These are phyloP conservation scores for Chrysina gloriosa DNA, from an alignment of 2,888 invertebrate species.

Conservation along the genomic window DNA sequence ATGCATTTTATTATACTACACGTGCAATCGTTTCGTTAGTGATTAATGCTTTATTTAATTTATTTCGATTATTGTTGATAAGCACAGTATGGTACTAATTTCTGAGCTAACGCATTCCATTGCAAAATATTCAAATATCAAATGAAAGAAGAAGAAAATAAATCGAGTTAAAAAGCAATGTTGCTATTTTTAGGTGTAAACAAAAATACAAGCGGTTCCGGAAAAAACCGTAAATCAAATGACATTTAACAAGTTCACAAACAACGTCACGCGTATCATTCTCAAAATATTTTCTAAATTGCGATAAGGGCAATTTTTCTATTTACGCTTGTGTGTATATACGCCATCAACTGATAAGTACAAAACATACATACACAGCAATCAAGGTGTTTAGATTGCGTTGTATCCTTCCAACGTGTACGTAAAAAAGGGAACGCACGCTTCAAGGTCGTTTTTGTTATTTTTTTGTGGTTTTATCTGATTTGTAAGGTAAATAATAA, in stretches of 20 bases:
- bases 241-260: background rate
- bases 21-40: conserved; percentile 1
- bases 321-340: background rate
- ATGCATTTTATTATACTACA: background rate
- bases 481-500: background rate
- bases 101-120: background rate
- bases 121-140: background rate
- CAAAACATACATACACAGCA: background rate
- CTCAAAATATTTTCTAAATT: conserved; percentile 7
- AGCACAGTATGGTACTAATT: background rate
- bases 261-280: background rate
- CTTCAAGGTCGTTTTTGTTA: conserved; percentile 23
- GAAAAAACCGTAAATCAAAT: conserved; percentile 12
- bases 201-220: background rate
- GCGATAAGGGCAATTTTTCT: background rate
- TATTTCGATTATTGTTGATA: background rate
- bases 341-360: conserved; percentile 6
- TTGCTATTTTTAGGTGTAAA: background rate
- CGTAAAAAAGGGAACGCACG: background rate
- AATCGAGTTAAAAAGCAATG: background rate
- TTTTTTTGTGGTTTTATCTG: conserved; percentile 13
- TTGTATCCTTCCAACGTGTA: background rate
- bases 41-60: conserved; percentile 7
- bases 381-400: conserved; percentile 7
- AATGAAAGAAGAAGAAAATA: background rate